Conservation (phyloP, 2,888 invertebrate genomes). For the Limenitis camilla region DNA sequence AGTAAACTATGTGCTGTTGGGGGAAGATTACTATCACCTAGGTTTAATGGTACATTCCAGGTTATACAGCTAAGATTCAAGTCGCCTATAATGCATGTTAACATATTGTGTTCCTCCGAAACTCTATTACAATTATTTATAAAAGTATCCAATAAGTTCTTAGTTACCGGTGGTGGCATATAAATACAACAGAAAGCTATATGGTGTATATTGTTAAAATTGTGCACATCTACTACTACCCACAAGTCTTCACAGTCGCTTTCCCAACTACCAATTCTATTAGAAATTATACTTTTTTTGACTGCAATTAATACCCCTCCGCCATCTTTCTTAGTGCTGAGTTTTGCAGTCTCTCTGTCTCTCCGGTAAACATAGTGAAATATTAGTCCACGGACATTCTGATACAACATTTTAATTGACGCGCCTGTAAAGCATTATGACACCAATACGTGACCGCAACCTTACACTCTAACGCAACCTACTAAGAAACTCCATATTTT, state of each 20-base stretch:
- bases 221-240: neutral
- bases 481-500: neutral
- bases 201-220: neutral
- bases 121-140: constrained; percentile 6
- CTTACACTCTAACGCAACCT: neutral
- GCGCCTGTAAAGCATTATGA: too few species aligned
- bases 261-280: neutral
- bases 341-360: neutral
- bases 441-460: neutral
- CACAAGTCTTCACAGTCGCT: constrained; percentile 5
- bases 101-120: neutral
- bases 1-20: neutral
- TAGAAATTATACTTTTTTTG: neutral
- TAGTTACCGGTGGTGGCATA: neutral
- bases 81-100: neutral
- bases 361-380: neutral
- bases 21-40: neutral
- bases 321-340: neutral
- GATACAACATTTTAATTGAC: neutral
- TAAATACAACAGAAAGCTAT: neutral
- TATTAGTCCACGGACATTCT: neutral
- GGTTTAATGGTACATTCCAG: neutral
- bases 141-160: neutral
- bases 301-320: neutral
- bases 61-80: neutral